Conservation (phyloP, 2,797 vertebrate genomes). For the Alosa sapidissima region DNA sequence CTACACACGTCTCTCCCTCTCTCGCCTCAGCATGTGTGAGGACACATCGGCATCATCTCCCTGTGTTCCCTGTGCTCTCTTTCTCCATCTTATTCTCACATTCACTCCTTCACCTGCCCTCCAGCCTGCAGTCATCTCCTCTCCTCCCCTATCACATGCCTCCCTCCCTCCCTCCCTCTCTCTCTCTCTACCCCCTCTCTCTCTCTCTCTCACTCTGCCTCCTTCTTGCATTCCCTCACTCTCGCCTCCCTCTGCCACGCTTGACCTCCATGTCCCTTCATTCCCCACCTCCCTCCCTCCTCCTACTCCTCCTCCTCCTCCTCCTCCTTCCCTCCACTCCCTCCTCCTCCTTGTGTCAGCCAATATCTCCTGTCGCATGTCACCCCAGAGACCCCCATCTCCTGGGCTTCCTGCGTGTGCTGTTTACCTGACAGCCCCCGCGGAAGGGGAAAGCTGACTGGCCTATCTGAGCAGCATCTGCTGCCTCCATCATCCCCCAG, state of each 20-base stretch:
- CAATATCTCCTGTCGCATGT: constrained; percentile 47
- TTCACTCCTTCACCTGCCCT: neutral
- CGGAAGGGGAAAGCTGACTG: constrained; percentile 7
- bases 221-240: neutral
- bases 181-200: neutral
- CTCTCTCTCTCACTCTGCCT: constrained; percentile 14
- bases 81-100: neutral
- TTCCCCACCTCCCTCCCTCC: neutral
- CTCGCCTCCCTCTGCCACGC: constrained; percentile 27
- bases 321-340: constrained; percentile 11
- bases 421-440: constrained; percentile 47
- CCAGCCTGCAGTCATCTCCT: constrained; percentile 31
- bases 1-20: neutral
- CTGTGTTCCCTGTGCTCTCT: neutral
- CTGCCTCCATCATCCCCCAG: neutral
- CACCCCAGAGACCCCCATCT: constrained; percentile 48
- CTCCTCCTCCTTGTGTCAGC: constrained; percentile 34
- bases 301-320: neutral
- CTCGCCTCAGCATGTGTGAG: neutral
- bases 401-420: constrained; percentile 41
- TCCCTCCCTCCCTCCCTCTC: too few relatives aligned
- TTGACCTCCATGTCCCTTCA: constrained; percentile 20
- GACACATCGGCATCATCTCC: neutral
- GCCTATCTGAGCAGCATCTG: constrained; percentile 38
- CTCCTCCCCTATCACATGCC: constrained; percentile 24